Base-by-base conservation (phyloP, 2,113 vertebrate genomes). In the Ageneiosus marmoratus region DNA sequence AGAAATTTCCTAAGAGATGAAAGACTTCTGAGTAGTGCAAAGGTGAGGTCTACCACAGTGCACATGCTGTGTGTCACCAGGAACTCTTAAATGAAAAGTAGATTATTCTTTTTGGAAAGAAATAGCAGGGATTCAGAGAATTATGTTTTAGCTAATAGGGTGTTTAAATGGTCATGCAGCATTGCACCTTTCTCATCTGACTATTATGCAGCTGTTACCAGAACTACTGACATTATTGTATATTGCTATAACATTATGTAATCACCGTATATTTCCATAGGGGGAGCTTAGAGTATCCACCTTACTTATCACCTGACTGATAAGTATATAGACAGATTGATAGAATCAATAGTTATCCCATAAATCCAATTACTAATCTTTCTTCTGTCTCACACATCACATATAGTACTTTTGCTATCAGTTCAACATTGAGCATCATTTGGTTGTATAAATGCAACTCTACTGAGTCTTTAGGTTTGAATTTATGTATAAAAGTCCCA, bases 401-500 rank as follows among this genome's bases (percentile, higher is more conserved):
- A 32, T 75, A 34, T 65, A 32, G 0, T 2, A 18, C 18, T 65
- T 34, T 18, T 5, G 5, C 34, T 65, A 34, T 65, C 29, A 18
- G 32, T 37, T 67, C 34, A 37, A 41, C 18, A 6, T 46, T 46
- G 2, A n/a, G n/a, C n/a, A 8, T 20, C 4, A 20, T 69, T 86
- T 83, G 50, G 62, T 67, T 83, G 72, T 65, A 37, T 65, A 77
- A 85, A 77, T 51, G 50, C 37, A 81, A 58, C 62, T 50, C 69
- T 67, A 55, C 78, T 60, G 44, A 46, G 56, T 79, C n/a, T 72
- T 55, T 69, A 24, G 62, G 29, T 56, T 86, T 37, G 79, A 75
- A n/a, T 41, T n/a, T 70, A 27, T 44, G 41, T 83, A 86, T 83
- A 83, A 77, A 74, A 83, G 77, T 82, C 58, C 70, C 77, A 72